Percentiles rank a stretch among this genome's conserved stretches.
These are phyloP conservation scores for Pygoscelis adeliae DNA, from an alignment of 2,113 vertebrate genomes.

Conservation along the genomic window DNA sequence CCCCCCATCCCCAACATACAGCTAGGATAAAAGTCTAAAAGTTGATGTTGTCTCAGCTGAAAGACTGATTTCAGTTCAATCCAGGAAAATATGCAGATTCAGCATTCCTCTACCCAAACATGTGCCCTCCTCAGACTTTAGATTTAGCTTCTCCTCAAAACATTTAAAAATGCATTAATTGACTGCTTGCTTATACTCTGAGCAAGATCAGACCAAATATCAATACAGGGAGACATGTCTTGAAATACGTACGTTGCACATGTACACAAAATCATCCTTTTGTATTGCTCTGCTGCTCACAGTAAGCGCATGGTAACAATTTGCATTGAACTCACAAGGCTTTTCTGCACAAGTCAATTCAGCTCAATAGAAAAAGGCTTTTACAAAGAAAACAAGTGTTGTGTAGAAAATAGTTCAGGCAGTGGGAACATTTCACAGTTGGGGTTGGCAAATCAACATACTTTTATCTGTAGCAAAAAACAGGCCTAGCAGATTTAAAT, in stretches of 20 bases:
- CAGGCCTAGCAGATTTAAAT: background rate
- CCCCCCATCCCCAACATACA: background rate
- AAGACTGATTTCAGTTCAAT: background rate
- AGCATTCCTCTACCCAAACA: background rate
- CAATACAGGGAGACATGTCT: conserved; percentile 31
- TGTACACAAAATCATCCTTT: background rate
- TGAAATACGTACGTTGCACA: background rate
- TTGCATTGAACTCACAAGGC: conserved; percentile 25
- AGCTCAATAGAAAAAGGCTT: conserved; percentile 59
- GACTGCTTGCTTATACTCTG: conserved; percentile 26
- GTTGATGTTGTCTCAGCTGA: background rate
- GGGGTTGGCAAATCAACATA: conserved; percentile 6
- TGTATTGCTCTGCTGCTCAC: conserved; percentile 32
- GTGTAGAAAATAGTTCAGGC: conserved; percentile 42
- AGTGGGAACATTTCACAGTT: conserved; percentile 9
- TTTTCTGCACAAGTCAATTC: conserved; percentile 54
- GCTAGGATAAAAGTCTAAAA: background rate
- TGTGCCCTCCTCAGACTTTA: background rate
- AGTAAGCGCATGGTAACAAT: background rate
- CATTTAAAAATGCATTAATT: conserved; percentile 47
- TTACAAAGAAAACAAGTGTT: conserved; percentile 62
- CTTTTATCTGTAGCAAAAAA: background rate
- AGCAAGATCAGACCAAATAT: conserved; percentile 26
- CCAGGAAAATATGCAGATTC: background rate
- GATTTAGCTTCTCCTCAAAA: conserved; percentile 7